phyloP scores from a whole-genome alignment of 2,888 invertebrate genomes.

The Mimumesa dahlbomi region DNA sequence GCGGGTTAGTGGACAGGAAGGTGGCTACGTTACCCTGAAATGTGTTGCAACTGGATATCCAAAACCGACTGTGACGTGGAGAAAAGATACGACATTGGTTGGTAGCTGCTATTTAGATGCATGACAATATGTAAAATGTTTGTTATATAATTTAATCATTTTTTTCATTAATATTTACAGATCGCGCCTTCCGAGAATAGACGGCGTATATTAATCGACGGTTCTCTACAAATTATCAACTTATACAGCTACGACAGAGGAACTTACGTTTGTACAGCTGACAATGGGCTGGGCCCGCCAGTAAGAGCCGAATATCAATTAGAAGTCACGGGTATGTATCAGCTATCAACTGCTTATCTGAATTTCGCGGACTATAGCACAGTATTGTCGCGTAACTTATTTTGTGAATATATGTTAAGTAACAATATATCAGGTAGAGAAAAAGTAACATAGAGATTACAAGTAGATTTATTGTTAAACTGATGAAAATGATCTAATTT shows the following conservation, averaged over 20 bases:
- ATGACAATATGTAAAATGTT: neutral
- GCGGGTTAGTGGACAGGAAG: constrained; percentile 86
- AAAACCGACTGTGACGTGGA: constrained; percentile 89
- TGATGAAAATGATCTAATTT: neutral
- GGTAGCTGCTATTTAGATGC: constrained; percentile 54
- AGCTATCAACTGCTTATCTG: too few relatives aligned
- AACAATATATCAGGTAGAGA: neutral
- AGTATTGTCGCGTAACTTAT: too few relatives aligned
- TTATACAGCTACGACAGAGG: constrained; percentile 91
- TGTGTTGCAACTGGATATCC: constrained; percentile 91
- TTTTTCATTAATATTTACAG: constrained; percentile 79
- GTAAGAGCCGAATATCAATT: constrained; percentile 86
- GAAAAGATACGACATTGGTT: constrained; percentile 87
- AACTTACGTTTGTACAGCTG: constrained; percentile 91
- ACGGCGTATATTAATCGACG: constrained; percentile 86
- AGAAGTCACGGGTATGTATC: constrained; percentile 87
- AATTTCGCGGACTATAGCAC: too few relatives aligned
- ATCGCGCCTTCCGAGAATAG: constrained; percentile 88
- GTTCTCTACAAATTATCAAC: constrained; percentile 91
- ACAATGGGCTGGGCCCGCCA: constrained; percentile 88
- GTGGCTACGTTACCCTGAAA: constrained; percentile 87
- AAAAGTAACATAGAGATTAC: neutral
- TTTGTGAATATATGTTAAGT: constrained; percentile 1
- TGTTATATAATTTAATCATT: neutral
- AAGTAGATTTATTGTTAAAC: neutral